Conservation (phyloP, 1,140 invertebrate genomes). For the Ceratina calcarata region DNA sequence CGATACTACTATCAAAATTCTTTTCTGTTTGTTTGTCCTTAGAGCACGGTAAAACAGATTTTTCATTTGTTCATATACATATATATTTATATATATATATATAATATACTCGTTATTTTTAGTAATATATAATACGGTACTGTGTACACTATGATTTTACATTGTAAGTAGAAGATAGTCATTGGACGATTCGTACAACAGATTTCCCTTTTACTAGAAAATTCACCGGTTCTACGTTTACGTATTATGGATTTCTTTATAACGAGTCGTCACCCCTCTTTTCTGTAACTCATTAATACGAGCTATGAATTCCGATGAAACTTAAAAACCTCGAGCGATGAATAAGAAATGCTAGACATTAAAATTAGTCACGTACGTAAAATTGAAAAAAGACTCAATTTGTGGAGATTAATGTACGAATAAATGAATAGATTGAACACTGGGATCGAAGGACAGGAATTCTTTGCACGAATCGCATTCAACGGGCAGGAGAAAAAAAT, state of each 20-base stretch:
- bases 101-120: slow-evolving; percentile 65
- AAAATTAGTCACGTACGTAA: neutral
- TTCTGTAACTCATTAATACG: neutral
- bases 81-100: slow-evolving; percentile 47
- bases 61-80: slow-evolving; percentile 55
- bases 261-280: neutral
- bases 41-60: slow-evolving; percentile 58
- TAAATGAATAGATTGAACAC: neutral
- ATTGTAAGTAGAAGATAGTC: slow-evolving; percentile 55
- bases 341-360: neutral
- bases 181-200: slow-evolving; percentile 51
- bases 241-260: slow-evolving; percentile 26
- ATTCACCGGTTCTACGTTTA: slow-evolving; percentile 33
- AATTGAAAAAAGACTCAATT: neutral
- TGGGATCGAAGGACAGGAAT: slow-evolving; percentile 5
- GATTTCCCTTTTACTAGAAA: slow-evolving; percentile 40
- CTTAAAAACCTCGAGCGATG: neutral
- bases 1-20: slow-evolving; percentile 63
- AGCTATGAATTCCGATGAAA: neutral
- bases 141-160: slow-evolving; percentile 67
- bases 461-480: slow-evolving; percentile 50
- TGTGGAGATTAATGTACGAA: slow-evolving; percentile 1
- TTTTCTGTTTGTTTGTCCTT: slow-evolving; percentile 45
- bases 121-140: slow-evolving; percentile 65
- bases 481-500: slow-evolving; percentile 57